These are phyloP conservation scores for Molossus molossus DNA, from an alignment of 2,797 vertebrate genomes.

Conservation along the genomic window DNA sequence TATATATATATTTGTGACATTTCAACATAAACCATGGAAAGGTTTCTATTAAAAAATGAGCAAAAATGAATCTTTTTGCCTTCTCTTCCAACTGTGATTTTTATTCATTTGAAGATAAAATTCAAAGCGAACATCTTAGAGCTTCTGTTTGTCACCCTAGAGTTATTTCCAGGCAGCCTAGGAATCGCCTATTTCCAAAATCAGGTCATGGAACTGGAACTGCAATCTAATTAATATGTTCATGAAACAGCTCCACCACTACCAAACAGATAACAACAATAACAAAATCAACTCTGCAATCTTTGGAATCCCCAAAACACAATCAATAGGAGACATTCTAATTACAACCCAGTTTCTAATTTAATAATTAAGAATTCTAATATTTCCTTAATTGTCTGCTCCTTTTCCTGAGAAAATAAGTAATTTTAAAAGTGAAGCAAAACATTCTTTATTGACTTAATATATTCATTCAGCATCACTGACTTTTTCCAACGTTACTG, in stretches of 20 bases:
- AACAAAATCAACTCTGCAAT: background rate
- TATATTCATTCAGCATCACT: background rate
- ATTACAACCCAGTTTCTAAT: slow-evolving; percentile 14
- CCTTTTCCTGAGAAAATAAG: background rate
- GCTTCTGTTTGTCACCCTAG: slow-evolving; percentile 70
- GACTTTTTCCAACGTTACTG: background rate
- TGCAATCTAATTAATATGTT: slow-evolving; percentile 65
- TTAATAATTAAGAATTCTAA: slow-evolving; percentile 30
- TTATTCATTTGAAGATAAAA: slow-evolving; percentile 80
- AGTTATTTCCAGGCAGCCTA: slow-evolving; percentile 72
- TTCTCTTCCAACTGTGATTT: slow-evolving; percentile 75
- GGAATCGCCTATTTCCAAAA: slow-evolving; percentile 75
- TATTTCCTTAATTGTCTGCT: background rate
- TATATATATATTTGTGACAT: slow-evolving; percentile 47
- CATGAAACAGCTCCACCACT: slow-evolving; percentile 38
- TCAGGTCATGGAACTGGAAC: slow-evolving; percentile 71
- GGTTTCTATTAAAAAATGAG: slow-evolving; percentile 72
- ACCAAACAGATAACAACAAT: background rate
- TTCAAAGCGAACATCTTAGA: slow-evolving; percentile 77
- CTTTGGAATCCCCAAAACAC: background rate
- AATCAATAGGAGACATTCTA: background rate
- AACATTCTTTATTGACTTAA: background rate
- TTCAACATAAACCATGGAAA: slow-evolving; percentile 67
- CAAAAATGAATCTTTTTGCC: slow-evolving; percentile 62
- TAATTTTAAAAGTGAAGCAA: slow-evolving; percentile 10